Conservation (phyloP, 2,888 invertebrate genomes). For the Sepioteuthis lessoniana region DNA sequence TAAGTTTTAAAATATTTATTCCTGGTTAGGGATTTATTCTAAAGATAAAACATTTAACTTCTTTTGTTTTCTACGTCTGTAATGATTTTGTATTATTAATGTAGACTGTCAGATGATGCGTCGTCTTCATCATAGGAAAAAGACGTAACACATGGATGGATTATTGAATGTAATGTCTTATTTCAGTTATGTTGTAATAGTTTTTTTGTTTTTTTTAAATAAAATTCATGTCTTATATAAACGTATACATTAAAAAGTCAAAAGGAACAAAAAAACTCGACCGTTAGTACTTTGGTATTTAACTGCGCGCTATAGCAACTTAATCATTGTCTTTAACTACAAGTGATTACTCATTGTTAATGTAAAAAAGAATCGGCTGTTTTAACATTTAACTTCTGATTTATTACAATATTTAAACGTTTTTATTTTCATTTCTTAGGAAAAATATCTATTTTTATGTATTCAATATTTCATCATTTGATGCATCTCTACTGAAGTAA, state of each 20-base stretch:
- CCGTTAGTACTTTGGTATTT: background rate
- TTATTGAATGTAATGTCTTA: background rate
- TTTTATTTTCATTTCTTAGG: too few relatives aligned
- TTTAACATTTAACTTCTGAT: too few relatives aligned
- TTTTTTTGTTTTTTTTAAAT: background rate
- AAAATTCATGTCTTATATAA: background rate
- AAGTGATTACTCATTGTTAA: too few relatives aligned
- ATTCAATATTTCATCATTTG: too few relatives aligned
- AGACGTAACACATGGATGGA: background rate
- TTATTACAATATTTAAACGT: too few relatives aligned
- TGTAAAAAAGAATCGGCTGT: too few relatives aligned
- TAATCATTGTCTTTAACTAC: background rate
- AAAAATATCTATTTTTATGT: too few relatives aligned
- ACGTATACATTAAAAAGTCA: background rate
- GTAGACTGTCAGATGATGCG: background rate
- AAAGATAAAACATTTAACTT: too few relatives aligned
- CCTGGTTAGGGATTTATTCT: too few relatives aligned
- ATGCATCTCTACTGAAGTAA: too few relatives aligned
- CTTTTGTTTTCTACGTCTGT: background rate
- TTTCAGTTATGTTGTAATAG: background rate
- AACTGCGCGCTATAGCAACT: background rate
- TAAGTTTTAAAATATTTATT: background rate
- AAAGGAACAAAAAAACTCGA: background rate
- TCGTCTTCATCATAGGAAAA: background rate
- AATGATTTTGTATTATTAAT: background rate